Evolutionary conservation across 2,797 vertebrate genomes (phyloP), one percentile per base, ranked within the genome.

Genomic region (Sternarchorhynchus goeldii): DNA sequence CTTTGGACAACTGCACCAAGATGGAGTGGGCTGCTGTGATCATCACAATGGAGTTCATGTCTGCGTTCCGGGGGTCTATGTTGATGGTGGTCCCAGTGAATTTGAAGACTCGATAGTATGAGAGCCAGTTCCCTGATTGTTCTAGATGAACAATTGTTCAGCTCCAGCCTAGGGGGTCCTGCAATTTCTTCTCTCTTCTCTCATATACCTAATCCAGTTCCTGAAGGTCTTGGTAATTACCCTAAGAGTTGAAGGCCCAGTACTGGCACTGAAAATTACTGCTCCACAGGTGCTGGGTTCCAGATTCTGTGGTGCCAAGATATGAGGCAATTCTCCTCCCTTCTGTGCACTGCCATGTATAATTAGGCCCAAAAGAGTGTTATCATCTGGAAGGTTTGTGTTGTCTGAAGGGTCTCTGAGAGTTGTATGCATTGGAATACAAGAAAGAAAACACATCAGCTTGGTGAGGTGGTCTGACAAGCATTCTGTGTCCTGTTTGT

Each of bases 301-400:
- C 39, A 41, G 58, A 50, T 34, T 3, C 34, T 57, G n/a, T 7
- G 31, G 36, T 36, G 45, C 25, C 65, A 29, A 14, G 57, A 69
- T 55, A 4, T 70, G 41, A 34, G 55, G 14, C 55, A 68, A 77
- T 18, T 71, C 66, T 34, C 67, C 41, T 25, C 10, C 58, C 65
- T 55, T 55, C 50, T 78, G 59, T 65, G 32, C n/a, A 53, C 20
- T 68, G 55, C 62, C 71, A 32, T 53, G 34, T 53, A 45, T 77
- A 77, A 77, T 77, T 77, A 70, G 57, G 39, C n/a, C 76, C 76
- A 77, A 41, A 63, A 66, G 73, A 50, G 32, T 56, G 32, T 60
- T 36, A 39, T 75, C 20, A 75, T 66, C 73, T 75, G 62, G 31
- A 75, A 75, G 14, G 5, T 67, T 21, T 16, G 6, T 18, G 5